Percentiles rank a stretch among this genome's conserved stretches.
These are phyloP conservation scores for Lucifuga dentata DNA, from an alignment of 2,113 vertebrate genomes.

Conservation along the genomic window DNA sequence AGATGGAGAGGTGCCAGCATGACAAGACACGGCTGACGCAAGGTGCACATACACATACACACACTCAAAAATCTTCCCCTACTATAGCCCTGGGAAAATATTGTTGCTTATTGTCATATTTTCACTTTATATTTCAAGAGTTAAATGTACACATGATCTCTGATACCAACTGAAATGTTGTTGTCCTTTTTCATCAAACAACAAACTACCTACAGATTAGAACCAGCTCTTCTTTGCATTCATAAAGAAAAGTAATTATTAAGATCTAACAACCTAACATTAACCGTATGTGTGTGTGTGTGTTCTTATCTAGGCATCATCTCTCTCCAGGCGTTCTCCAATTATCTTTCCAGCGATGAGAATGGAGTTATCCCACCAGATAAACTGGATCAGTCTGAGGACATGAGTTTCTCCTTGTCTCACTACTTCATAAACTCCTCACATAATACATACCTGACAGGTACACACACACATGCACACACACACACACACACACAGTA, in stretches of 20 bases:
- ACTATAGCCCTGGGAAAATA: no score
- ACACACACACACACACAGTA: neutral
- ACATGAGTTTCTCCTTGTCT: constrained; percentile 96
- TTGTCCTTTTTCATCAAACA: no score
- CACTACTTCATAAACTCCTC: constrained; percentile 99
- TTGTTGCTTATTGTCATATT: no score
- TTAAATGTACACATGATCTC: no score
- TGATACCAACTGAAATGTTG: no score
- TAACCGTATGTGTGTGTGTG: constrained; percentile 14
- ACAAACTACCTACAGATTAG: no score
- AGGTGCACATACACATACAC: constrained; percentile 79
- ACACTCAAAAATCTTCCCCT: neutral
- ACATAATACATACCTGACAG: constrained; percentile 99
- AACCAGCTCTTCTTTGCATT: no score
- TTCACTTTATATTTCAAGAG: no score
- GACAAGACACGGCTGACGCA: constrained; percentile 86
- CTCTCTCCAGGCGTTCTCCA: constrained; percentile 92
- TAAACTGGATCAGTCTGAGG: constrained; percentile 98
- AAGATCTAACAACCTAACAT: no score
- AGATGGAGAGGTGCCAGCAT: constrained; percentile 95
- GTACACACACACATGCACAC: constrained; percentile 68
- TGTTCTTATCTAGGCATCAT: constrained; percentile 85
- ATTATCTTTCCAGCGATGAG: constrained; percentile 94
- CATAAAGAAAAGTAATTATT: no score
- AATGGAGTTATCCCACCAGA: constrained; percentile 96